Conservation (phyloP, 2,113 vertebrate genomes). For the Grammomys dolichurus region DNA sequence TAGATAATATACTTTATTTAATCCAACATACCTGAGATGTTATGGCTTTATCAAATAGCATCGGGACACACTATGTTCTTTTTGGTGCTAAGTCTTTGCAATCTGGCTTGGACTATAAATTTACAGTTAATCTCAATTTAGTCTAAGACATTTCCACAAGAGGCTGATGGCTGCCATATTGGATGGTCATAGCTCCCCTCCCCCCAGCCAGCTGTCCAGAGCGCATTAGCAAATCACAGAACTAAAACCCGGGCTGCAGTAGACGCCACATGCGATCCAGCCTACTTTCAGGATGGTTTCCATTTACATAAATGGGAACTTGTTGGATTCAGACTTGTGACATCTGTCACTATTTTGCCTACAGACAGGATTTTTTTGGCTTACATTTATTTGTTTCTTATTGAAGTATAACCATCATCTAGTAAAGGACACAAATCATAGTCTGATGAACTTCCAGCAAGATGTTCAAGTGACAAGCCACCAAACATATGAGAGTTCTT, state of each 20-base stretch:
- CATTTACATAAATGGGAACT: not conserved
- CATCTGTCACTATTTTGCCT: constrained; percentile 25
- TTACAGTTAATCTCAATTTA: not conserved
- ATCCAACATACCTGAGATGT: not conserved
- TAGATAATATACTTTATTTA: not conserved
- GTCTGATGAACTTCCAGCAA: not conserved
- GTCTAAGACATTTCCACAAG: too few relatives aligned
- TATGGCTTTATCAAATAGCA: not conserved
- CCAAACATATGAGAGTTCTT: not conserved
- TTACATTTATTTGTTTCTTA: constrained; percentile 27
- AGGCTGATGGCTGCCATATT: not conserved
- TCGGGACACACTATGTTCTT: not conserved
- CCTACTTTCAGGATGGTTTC: not conserved
- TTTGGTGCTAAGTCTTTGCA: not conserved
- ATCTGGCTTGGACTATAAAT: not conserved
- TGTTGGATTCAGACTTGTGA: constrained; percentile 15
- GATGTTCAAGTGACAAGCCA: not conserved
- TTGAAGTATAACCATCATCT: not conserved
- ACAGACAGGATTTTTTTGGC: not conserved
- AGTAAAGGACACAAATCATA: not conserved
- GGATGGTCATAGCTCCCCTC: not conserved
- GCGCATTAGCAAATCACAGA: not conserved
- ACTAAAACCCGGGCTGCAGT: not conserved
- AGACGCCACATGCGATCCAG: not conserved
- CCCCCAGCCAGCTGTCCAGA: not conserved